Base-by-base conservation (phyloP, 1,140 invertebrate genomes). In the Papilio polytes region DNA sequence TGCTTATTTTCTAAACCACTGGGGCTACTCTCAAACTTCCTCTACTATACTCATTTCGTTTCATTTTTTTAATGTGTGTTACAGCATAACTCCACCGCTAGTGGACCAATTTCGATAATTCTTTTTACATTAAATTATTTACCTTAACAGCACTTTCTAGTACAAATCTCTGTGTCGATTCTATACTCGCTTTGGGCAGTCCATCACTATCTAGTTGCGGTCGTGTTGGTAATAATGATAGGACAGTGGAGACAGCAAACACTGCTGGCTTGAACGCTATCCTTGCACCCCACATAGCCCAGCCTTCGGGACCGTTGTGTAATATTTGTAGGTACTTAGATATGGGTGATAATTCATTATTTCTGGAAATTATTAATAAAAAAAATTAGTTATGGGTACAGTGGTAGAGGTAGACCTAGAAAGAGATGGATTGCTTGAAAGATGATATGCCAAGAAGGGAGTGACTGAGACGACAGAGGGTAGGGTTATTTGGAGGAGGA, bases 251-350 rank as follows among this genome's bases (percentile, higher is more conserved):
- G 0, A 93, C 72, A 0, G 93, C 93, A 7, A 94, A 80, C 0
- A 89, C 92, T 0, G 91, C 93, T 0, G 93, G 93, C 44, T 87
- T 92, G 81, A 94, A 92, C 0, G 93, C 93, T n/a, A 93, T 80
- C 41, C 89, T 83, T 2, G 92, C 93, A 0, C 91, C 90, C 93
- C 93, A 94, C 3, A 83, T 86, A 0, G 94, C 86, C 93, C 93
- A 94, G 8, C 92, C 90, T 76, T 94, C 93, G 0, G 89, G 87
- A 1, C 91, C 91, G 22, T 91, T 93, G 79, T 93, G 89, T 0
- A 94, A 85, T 8, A 94, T 92, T 73, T 92, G 91, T 22, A 90
- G 90, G 74, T 94, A 94, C 80, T 94, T 94, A 3, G 90, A 87
- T 13, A 94, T 78, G 0, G 92, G 91, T 8, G 88, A 90, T 8